Evolutionary conservation across 2,888 invertebrate genomes (phyloP), one percentile per base, ranked within the genome.

Genomic region (Polymixis lichenea): DNA sequence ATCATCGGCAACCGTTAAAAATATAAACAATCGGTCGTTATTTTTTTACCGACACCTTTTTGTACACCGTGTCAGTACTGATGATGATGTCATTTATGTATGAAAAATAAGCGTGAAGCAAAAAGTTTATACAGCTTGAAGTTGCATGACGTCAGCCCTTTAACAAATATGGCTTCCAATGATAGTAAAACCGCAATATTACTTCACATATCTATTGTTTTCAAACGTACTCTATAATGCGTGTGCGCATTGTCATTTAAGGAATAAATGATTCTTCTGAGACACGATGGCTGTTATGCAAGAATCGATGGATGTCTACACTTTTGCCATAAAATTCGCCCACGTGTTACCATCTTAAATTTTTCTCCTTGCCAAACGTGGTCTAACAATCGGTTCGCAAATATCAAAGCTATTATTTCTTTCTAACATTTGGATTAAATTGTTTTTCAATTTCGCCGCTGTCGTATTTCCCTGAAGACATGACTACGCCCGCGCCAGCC

Each of bases 151-250:
- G 74, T 81, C 81, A 88, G 32, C 32, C 25, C 46, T 78, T 76
- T 60, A 77, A 64, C 70, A 80, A 70, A 53, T 70, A 73, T n/a
- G 32, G 74, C 77, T 79, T 73, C 67, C 74, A 77, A 76, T 78
- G 62, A 84, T 84, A 68, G 80, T 77, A 77, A 86, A 84, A 76
- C 75, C 72, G 60, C 78, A 80, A 78, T 77, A 71, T 80, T 83
- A 75, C 83, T 82, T 85, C 82, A 85, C 46, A 76, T 62, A 68
- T 62, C 87, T 72, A 82, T 87, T 87, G 83, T 85, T 60, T 86
- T 73, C 61, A 62, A 61, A 68, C 3, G 58, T 64, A 77, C 38
- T 68, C 51, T 62, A 69, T 83, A 83, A 78, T 76, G 82, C 78
- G 72, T 84, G 38, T 69, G 67, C 65, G 82, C 82, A 77, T 74